Conservation (phyloP, 2,888 invertebrate genomes). For the Acleris holmiana region DNA sequence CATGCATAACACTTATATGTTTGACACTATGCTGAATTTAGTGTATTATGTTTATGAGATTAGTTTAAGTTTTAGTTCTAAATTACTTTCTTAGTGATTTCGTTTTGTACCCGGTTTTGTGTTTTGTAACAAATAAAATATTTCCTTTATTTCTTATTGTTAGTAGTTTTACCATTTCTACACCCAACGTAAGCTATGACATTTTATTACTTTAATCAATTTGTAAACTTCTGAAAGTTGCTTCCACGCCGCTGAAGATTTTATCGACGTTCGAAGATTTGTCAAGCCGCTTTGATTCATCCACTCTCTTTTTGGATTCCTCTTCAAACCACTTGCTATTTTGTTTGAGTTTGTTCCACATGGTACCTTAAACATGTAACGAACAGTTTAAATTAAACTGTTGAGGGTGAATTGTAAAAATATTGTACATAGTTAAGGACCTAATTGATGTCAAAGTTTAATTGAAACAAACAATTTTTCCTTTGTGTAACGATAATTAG, state of each 20-base stretch:
- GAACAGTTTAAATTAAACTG: no score
- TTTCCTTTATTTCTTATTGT: no score
- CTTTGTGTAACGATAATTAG: no score
- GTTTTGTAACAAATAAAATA: no score
- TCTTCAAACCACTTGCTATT: constrained; percentile 56
- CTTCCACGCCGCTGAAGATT: constrained; percentile 59
- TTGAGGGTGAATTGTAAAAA: no score
- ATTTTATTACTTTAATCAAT: constrained; percentile 51
- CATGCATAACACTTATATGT: no score
- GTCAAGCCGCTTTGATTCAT: constrained; percentile 57
- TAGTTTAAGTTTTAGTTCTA: background rate
- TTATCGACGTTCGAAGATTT: constrained; percentile 54
- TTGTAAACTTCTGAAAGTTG: constrained; percentile 58
- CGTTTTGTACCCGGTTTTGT: background rate
- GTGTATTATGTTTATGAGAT: background rate
- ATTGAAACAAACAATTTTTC: no score
- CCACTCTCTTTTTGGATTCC: constrained; percentile 59
- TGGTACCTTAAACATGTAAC: constrained; percentile 52
- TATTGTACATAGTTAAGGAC: no score
- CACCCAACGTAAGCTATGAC: background rate
- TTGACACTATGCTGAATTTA: background rate
- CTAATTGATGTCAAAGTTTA: no score
- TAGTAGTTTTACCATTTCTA: no score
- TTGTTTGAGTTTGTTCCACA: constrained; percentile 54
- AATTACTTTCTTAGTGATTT: background rate